Base-by-base conservation (phyloP, 2,888 invertebrate species). In the Mycalesis mineus region DNA sequence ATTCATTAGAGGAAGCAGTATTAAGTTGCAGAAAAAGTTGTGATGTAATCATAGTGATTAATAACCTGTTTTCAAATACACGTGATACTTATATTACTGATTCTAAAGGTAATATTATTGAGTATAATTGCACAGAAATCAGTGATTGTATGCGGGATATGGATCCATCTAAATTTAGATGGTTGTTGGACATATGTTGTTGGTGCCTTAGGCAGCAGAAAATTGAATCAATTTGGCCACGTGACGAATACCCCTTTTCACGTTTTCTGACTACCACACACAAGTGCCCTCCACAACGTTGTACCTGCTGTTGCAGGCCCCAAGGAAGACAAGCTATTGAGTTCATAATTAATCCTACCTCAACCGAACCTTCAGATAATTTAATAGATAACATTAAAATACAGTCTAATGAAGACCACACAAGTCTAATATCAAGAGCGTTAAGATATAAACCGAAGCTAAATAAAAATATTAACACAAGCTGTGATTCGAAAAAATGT, bases 281-380 rank as follows among this genome's bases (percentile, higher is more conserved):
- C 14, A 41, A 29, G n/a, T 51, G 51, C 14, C 14, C 15, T 31
- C 15, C 15, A 6, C 4, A 15, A 40, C 9, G 8, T 2, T 51
- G 51, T 40, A 15, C 9, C 14, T 51, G 51, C 31, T 51, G 51
- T 51, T 51, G 51, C 29, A 51, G 31, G 11, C 31, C 49, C 6
- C 14, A 14, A 48, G 7, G n/a, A n/a, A n/a, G n/a, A n/a, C n/a
- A 17, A n/a, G 22, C 22, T 17, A 42, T 11, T 44, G 28, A 29
- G 7, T n/a, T n/a, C n/a, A 22, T 5, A 22, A 22, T 22, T 22
- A 15, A 22, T 4, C 22, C 22, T 22, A 22, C 14, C 33, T 4
- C 9, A 15, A n/a, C 9, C 31, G 15, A 31, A 45, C 5, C 45
- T 9, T 15, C 7, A 31, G 33, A 47, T 7, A 15, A 1, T 33